Conservation (phyloP, 2,888 invertebrate species). For the Phanerotoma sp. region DNA sequence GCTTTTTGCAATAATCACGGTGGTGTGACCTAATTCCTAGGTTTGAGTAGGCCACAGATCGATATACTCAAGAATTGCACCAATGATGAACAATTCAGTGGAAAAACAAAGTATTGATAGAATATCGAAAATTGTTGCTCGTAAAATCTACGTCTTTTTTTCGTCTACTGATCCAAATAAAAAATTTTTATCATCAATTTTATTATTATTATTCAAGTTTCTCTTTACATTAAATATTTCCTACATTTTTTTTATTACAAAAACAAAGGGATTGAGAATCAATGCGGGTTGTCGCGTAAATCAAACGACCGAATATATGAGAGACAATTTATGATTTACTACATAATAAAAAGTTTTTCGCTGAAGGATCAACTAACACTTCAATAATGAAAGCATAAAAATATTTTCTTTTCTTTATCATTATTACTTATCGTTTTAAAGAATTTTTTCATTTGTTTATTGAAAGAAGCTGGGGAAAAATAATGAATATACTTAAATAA, state of each 20-base stretch:
- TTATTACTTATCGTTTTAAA: too few relatives aligned
- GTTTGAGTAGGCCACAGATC: conserved; percentile 49
- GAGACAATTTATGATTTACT: too few relatives aligned
- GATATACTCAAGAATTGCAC: conserved; percentile 19
- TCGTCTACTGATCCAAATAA: background rate
- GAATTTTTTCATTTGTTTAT: too few relatives aligned
- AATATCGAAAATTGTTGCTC: conserved; percentile 4
- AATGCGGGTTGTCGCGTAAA: too few relatives aligned
- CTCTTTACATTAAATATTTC: conserved; percentile 12
- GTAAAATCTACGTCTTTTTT: conserved; percentile 3
- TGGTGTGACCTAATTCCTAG: conserved; percentile 51
- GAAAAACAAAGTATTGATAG: background rate
- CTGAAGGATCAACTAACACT: too few relatives aligned
- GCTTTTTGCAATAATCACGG: conserved; percentile 49
- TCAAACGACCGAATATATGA: too few relatives aligned
- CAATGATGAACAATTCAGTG: background rate
- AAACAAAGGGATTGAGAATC: conserved; percentile 8
- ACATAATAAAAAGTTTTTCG: too few relatives aligned
- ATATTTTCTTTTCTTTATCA: too few relatives aligned
- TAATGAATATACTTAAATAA: background rate
- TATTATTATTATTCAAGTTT: background rate
- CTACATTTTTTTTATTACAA: conserved; percentile 3
- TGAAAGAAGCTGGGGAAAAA: too few relatives aligned
- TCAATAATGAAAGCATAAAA: too few relatives aligned
- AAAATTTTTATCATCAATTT: conserved; percentile 1